Conservation (phyloP, 2,797 vertebrate genomes). For the Malacoraja senta region DNA sequence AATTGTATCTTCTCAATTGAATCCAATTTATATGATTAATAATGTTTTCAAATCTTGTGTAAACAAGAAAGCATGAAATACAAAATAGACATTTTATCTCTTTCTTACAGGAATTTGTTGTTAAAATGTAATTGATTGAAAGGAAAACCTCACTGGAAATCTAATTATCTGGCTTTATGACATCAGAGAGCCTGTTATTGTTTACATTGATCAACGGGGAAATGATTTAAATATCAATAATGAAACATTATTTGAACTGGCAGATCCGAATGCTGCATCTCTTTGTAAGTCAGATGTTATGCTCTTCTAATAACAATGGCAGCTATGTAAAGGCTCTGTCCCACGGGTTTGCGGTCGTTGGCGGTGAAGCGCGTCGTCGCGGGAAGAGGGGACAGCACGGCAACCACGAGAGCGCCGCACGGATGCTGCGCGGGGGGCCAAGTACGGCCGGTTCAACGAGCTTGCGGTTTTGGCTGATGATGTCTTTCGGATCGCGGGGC, state of each 20-base stretch:
- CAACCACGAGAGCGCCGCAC: too few relatives aligned
- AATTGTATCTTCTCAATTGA: not conserved
- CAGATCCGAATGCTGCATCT: not conserved
- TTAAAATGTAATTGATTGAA: not conserved
- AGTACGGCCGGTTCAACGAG: too few relatives aligned
- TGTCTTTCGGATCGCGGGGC: too few relatives aligned
- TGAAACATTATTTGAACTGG: not conserved
- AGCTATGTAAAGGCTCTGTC: too few relatives aligned
- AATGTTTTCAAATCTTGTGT: not conserved
- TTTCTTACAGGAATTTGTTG: not conserved
- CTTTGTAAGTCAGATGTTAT: not conserved
- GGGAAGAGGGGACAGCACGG: too few relatives aligned
- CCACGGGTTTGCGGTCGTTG: too few relatives aligned
- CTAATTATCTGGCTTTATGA: not conserved
- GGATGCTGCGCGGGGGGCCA: too few relatives aligned
- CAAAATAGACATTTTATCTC: not conserved
- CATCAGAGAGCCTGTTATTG: not conserved
- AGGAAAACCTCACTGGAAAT: not conserved
- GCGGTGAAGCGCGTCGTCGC: too few relatives aligned
- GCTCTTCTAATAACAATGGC: not conserved
- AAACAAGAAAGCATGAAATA: conserved; percentile 10
- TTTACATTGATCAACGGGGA: not conserved
- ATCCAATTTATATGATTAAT: not conserved
- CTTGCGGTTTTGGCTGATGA: too few relatives aligned
- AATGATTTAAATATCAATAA: not conserved